Evolutionary conservation across 2,113 vertebrate species (phyloP).

Genomic region (Reinhardtius hippoglossoides): DNA sequence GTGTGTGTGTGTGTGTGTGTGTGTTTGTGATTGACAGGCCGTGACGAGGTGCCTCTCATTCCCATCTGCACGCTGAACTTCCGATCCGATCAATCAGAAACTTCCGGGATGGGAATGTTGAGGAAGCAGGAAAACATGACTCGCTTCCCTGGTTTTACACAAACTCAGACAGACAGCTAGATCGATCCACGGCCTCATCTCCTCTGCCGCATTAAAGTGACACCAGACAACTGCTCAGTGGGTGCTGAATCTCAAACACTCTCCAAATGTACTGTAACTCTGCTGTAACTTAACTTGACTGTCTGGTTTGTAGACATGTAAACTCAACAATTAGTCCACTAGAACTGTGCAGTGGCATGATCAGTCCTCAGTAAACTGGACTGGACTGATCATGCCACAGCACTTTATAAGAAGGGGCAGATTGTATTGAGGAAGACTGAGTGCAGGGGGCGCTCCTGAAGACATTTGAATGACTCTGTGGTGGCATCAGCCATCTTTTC

Average conservation of each 20-base stretch:
- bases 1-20: conserved; percentile 23
- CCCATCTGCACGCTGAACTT: conserved; percentile 64
- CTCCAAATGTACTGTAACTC: neutral
- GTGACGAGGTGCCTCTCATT: conserved; percentile 71
- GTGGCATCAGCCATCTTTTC: too few relatives aligned
- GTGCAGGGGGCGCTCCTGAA: too few relatives aligned
- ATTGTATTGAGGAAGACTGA: too few relatives aligned
- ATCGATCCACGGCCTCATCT: conserved; percentile 43
- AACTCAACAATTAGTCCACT: too few relatives aligned
- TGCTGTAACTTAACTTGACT: neutral
- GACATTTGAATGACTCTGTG: too few relatives aligned
- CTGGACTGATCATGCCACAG: too few relatives aligned
- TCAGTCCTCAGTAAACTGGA: too few relatives aligned
- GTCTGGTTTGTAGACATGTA: too few relatives aligned
- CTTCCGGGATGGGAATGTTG: conserved; percentile 69
- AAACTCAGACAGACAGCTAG: conserved; percentile 46
- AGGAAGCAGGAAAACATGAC: conserved; percentile 70
- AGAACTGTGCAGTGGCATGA: too few relatives aligned
- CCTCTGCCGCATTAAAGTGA: conserved; percentile 33
- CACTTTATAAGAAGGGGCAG: too few relatives aligned
- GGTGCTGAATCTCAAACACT: conserved; percentile 39
- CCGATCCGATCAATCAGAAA: conserved; percentile 75
- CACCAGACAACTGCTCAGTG: conserved; percentile 20
- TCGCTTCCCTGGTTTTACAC: conserved; percentile 69
- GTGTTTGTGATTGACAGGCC: conserved; percentile 67